phyloP scores from a whole-genome alignment of 2,888 invertebrate genomes.

The Helobdella robusta region DNA sequence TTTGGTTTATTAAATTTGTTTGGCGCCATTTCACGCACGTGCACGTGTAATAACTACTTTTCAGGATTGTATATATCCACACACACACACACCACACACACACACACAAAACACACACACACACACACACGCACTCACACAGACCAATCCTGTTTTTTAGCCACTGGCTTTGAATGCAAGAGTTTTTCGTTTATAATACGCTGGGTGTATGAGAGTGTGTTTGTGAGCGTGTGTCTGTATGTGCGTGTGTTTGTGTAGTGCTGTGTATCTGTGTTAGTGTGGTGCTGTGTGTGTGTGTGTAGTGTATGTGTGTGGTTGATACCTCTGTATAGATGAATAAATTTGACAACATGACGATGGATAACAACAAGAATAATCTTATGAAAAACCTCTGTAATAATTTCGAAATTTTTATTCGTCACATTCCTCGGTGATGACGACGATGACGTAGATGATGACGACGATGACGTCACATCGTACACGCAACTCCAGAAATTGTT shows the following conservation, averaged over 20 bases:
- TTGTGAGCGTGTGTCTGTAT: no score
- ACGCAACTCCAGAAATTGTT: slow-evolving; percentile 55
- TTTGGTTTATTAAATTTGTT: no score
- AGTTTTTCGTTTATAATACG: no score
- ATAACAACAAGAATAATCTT: no score
- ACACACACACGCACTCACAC: neutral
- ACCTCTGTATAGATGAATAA: neutral
- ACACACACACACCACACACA: neutral
- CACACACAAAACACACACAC: neutral
- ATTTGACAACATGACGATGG: no score
- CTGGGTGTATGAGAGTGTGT: no score
- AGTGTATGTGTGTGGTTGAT: neutral
- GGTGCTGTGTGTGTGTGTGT: neutral
- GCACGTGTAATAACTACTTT: no score
- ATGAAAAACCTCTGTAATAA: neutral
- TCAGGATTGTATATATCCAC: no score
- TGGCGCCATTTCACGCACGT: no score
- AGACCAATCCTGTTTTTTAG: no score
- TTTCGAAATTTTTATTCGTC: slow-evolving; percentile 7
- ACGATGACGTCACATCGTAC: slow-evolving; percentile 54
- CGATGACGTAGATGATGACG: neutral
- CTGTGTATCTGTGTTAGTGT: neutral
- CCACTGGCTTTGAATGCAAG: no score
- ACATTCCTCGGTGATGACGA: neutral
- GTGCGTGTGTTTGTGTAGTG: neutral